Percentiles rank a stretch among this genome's conserved stretches.
phyloP scores from a whole-genome alignment of 92 coral and sea anemone species.

The Zoanthus solanderi region DNA sequence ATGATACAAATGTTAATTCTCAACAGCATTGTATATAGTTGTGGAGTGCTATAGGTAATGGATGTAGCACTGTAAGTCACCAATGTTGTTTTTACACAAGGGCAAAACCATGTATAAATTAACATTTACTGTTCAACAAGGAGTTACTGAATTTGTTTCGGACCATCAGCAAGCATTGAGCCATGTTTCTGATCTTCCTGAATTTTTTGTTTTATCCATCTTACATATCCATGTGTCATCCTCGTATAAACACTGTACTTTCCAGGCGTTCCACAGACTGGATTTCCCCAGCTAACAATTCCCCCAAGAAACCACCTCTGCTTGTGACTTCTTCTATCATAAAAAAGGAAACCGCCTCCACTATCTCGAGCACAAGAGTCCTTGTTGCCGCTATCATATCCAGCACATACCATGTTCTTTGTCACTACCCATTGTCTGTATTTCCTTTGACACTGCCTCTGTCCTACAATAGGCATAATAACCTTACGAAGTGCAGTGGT shows the following conservation, averaged over 20 bases:
- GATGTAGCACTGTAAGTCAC: no score
- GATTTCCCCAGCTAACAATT: slow-evolving; percentile 95
- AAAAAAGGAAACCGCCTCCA: slow-evolving; percentile 93
- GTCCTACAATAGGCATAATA: slow-evolving; percentile 80
- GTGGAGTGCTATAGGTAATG: no score
- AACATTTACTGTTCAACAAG: no score
- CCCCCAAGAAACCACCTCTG: slow-evolving; percentile 94
- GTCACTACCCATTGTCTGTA: slow-evolving; percentile 89
- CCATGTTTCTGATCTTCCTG: slow-evolving; percentile 20
- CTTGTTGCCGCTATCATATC: slow-evolving; percentile 54
- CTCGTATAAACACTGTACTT: slow-evolving; percentile 94
- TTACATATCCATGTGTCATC: slow-evolving; percentile 75
- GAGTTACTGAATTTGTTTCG: not conserved
- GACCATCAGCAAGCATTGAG: slow-evolving; percentile 47
- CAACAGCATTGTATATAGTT: no score
- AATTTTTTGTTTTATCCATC: slow-evolving; percentile 82
- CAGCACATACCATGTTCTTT: slow-evolving; percentile 96
- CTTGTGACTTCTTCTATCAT: slow-evolving; percentile 67
- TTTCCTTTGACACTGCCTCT: slow-evolving; percentile 67
- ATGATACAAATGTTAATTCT: no score
- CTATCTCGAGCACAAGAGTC: slow-evolving; percentile 93
- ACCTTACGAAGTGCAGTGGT: slow-evolving; percentile 76
- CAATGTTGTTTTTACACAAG: no score
- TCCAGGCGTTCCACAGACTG: slow-evolving; percentile 85
- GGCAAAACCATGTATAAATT: no score